Conservation (phyloP, 2,888 invertebrate species). For the Oscheius sp. region DNA sequence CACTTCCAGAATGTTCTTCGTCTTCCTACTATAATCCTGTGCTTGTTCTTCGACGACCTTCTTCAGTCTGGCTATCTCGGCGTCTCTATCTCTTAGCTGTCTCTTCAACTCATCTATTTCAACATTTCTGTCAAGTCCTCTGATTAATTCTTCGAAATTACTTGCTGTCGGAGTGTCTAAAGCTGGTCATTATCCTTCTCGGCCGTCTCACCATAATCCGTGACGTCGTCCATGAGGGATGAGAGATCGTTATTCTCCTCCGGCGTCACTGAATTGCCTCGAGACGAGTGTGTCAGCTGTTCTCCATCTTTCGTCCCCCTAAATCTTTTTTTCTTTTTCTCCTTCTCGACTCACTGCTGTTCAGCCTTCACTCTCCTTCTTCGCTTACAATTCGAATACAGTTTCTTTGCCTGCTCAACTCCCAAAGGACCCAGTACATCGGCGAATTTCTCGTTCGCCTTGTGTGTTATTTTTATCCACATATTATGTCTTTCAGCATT, state of each 20-base stretch:
- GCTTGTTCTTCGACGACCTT: slow-evolving; percentile 33
- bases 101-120: slow-evolving; percentile 28
- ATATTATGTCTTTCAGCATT: slow-evolving; percentile 40
- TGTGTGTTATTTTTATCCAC: slow-evolving; percentile 37
- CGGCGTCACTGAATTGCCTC: slow-evolving; percentile 13
- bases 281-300: slow-evolving; percentile 4
- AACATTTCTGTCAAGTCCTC: slow-evolving; percentile 29
- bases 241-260: slow-evolving; percentile 26
- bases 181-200: neutral
- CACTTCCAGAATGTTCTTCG: slow-evolving; percentile 27
- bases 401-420: slow-evolving; percentile 43
- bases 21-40: slow-evolving; percentile 17
- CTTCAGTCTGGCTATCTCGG: slow-evolving; percentile 28
- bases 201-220: slow-evolving; percentile 12
- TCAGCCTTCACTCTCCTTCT: slow-evolving; percentile 32
- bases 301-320: neutral
- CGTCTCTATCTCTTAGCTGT: slow-evolving; percentile 28
- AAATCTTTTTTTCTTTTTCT: neutral
- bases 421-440: slow-evolving; percentile 28
- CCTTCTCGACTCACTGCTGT: slow-evolving; percentile 2
- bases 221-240: slow-evolving; percentile 25
- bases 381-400: slow-evolving; percentile 45
- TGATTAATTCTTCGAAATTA: slow-evolving; percentile 31
- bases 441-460: slow-evolving; percentile 34
- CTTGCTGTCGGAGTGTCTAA: slow-evolving; percentile 11